Percentiles rank a stretch among this genome's conserved stretches.
Evolutionary conservation across 2,113 vertebrate genomes (phyloP).

Genomic region (Setophaga petechia): DNA sequence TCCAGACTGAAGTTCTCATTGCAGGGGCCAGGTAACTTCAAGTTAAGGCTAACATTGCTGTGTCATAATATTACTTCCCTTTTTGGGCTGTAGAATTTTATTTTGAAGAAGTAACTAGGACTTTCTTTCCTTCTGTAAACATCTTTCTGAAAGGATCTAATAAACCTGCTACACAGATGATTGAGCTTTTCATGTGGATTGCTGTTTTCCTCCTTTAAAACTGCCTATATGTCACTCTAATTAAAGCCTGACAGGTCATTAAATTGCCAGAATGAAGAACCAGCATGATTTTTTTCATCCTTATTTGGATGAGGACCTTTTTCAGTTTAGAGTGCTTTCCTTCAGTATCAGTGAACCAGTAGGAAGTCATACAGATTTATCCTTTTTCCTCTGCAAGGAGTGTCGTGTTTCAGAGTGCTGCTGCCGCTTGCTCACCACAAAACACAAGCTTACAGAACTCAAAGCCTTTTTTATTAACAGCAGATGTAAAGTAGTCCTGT

Average conservation of each 20-base stretch:
- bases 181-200: background rate
- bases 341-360: background rate
- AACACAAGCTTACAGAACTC: slow-evolving; percentile 17
- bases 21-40: background rate
- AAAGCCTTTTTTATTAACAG: slow-evolving; percentile 64
- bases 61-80: background rate
- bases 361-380: background rate
- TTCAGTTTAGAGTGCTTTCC: slow-evolving; percentile 15
- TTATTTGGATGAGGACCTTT: background rate
- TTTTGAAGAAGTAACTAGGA: background rate
- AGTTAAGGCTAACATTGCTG: background rate
- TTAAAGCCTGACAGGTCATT: slow-evolving; percentile 34
- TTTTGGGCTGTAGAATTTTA: background rate
- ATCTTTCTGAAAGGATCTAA: background rate
- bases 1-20: background rate
- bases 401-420: background rate
- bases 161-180: slow-evolving; percentile 20
- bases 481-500: slow-evolving; percentile 56
- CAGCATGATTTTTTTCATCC: slow-evolving; percentile 24
- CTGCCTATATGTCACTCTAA: background rate
- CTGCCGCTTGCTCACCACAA: background rate
- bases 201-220: slow-evolving; percentile 7
- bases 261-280: background rate
- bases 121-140: slow-evolving; percentile 2
- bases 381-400: background rate